These are phyloP conservation scores for Temnothorax rugatulus DNA, from an alignment of 2,888 invertebrate species.

Conservation along the genomic window DNA sequence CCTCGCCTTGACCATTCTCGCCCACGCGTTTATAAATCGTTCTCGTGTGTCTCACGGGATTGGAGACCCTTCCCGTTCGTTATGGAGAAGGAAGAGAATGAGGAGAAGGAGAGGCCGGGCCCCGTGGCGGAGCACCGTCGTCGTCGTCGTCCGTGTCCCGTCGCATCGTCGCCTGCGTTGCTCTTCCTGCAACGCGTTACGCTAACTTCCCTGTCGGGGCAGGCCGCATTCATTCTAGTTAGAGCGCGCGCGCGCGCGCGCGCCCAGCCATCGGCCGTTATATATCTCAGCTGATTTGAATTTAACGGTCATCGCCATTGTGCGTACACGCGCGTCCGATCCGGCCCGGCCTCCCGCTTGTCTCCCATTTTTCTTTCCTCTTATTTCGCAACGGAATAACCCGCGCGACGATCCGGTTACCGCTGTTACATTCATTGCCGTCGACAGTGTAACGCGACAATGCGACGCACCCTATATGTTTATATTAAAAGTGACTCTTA, in stretches of 20 bases:
- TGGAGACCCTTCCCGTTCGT: slow-evolving; percentile 27
- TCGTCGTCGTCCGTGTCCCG: slow-evolving; percentile 6
- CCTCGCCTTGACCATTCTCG: slow-evolving; percentile 66
- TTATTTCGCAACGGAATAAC: slow-evolving; percentile 40
- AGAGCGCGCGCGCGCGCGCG: slow-evolving; percentile 68
- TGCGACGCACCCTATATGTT: not conserved
- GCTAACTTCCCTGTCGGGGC: slow-evolving; percentile 34
- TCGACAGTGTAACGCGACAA: not conserved
- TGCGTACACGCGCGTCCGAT: slow-evolving; percentile 69
- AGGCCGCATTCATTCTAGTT: slow-evolving; percentile 77
- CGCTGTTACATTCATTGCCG: not conserved
- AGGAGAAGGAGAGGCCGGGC: not conserved
- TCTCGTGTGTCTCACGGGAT: slow-evolving; percentile 56
- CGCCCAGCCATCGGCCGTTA: slow-evolving; percentile 74
- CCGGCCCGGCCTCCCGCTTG: slow-evolving; percentile 50
- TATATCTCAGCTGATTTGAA: slow-evolving; percentile 80
- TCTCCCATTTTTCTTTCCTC: slow-evolving; percentile 56
- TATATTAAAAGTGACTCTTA: not conserved
- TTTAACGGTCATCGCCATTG: slow-evolving; percentile 81
- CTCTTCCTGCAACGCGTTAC: slow-evolving; percentile 51
- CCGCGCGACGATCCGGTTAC: slow-evolving; percentile 19
- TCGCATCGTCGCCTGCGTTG: slow-evolving; percentile 41
- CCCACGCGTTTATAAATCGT: slow-evolving; percentile 72
- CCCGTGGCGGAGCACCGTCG: not conserved
- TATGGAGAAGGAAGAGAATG: not conserved